A percentile compares a stretch with the other conserved stretches of the same genome.
Conservation (phyloP, 2,113 vertebrate genomes). For the Poecilia latipinna region DNA sequence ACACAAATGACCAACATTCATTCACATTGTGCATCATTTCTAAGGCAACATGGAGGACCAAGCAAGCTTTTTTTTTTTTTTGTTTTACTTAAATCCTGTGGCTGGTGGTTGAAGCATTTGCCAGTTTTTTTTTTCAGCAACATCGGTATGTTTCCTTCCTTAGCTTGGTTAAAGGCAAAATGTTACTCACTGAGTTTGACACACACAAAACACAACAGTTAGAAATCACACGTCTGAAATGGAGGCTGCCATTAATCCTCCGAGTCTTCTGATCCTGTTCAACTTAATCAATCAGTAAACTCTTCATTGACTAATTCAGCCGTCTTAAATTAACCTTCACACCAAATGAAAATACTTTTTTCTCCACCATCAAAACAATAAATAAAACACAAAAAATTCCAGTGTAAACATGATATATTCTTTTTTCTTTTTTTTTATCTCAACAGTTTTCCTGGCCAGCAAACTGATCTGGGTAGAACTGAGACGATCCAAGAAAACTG, state of each 20-base stretch:
- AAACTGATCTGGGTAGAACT: constrained; percentile 18
- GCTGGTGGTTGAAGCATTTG: constrained; percentile 62
- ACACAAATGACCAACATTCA: constrained; percentile 57
- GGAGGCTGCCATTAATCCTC: constrained; percentile 29
- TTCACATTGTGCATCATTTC: constrained; percentile 75
- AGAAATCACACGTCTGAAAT: constrained; percentile 42
- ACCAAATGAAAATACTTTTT: constrained; percentile 19
- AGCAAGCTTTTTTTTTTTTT: constrained; percentile 40
- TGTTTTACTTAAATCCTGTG: constrained; percentile 28
- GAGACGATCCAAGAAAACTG: constrained; percentile 21
- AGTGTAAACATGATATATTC: constrained; percentile 48
- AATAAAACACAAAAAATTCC: constrained; percentile 59
- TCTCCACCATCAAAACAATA: constrained; percentile 27
- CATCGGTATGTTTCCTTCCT: constrained; percentile 39
- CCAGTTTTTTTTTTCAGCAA: constrained; percentile 53
- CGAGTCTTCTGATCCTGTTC: constrained; percentile 18
- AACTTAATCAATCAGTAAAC: constrained; percentile 43
- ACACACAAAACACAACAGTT: constrained; percentile 23
- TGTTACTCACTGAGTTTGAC: constrained; percentile 64
- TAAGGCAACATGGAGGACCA: constrained; percentile 79
- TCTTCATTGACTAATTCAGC: constrained; percentile 37
- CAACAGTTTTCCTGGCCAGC: constrained; percentile 15
- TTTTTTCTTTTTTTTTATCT: constrained; percentile 3
- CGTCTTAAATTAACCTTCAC: constrained; percentile 1
- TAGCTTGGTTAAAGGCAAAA: constrained; percentile 78